These are phyloP conservation scores for Brachypalpus laphriformis DNA, from an alignment of 2,888 invertebrate genomes.

Conservation along the genomic window DNA sequence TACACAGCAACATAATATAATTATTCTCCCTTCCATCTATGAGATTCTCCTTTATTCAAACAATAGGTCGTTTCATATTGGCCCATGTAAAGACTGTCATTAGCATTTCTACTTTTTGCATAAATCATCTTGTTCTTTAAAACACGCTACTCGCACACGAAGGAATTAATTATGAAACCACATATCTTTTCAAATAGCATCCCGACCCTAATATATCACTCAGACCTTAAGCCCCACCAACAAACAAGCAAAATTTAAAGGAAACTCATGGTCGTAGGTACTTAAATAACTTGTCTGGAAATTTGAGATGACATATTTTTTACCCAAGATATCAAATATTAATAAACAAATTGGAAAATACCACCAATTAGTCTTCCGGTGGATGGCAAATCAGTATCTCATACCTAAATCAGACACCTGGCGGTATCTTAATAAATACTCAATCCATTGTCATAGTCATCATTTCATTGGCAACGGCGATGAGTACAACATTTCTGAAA, in stretches of 20 bases:
- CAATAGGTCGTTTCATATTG: background rate
- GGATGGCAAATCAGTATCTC: conserved; percentile 20
- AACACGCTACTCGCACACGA: conserved; percentile 17
- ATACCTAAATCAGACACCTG: conserved; percentile 4
- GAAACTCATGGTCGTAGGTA: background rate
- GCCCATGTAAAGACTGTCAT: conserved; percentile 25
- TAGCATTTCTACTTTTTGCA: conserved; percentile 11
- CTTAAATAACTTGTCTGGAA: conserved; percentile 20
- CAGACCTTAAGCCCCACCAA: background rate
- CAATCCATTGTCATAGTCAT: background rate
- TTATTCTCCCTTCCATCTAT: background rate
- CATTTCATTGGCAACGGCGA: background rate
- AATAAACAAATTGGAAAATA: conserved; percentile 40
- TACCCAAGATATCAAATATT: background rate
- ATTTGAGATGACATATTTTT: conserved; percentile 20
- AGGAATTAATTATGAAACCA: conserved; percentile 45
- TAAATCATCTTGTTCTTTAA: conserved; percentile 35
- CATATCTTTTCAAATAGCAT: conserved; percentile 9
- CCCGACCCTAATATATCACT: conserved; percentile 40
- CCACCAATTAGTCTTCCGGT: conserved; percentile 44
- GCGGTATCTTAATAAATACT: background rate
- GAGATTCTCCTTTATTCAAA: background rate
- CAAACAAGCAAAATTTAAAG: background rate
- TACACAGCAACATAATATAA: too few relatives aligned
- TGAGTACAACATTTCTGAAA: background rate